Base-by-base conservation (phyloP, 2,113 vertebrate genomes). In the Agapornis roseicollis region DNA sequence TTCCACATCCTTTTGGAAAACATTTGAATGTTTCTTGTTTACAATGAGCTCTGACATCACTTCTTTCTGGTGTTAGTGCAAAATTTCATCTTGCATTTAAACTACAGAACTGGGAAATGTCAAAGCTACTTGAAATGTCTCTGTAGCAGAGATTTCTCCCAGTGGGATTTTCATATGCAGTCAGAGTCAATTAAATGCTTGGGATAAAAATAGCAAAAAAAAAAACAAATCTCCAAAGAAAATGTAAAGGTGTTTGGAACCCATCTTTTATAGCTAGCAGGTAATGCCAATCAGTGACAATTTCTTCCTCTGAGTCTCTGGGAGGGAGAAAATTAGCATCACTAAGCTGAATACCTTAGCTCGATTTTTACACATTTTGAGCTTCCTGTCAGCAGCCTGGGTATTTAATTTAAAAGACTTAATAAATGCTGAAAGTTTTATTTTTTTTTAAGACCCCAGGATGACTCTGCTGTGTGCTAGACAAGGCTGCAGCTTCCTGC, bases 361-460 rank as follows among this genome's bases (percentile, higher is more conserved):
- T 77, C 42, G 37, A 20, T 50, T 81, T 93, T 90, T 81, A 18
- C 14, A 86, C 29, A 37, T 80, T 94, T 79, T 81, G 29, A 78
- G 28, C 23, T 87, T 84, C 42, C 28, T 80, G 60, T 53, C 69
- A 92, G 55, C 17, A 49, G 41, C 35, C 17, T 83, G 47, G 29
- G 53, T 73, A 93, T 91, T 90, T 88, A 83, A 85, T 85, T 55
- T 88, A 28, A 82, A 92, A 86, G 24, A 65, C 25, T 64, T 80
- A 74, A 47, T 55, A 88, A 91, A 76, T 52, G 23, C 37, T 77
- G 37, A 74, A 37, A 2, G 6, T 33, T 80, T 83, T 65, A 65
- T 33, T 56, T 52, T 58, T 58, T 58, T n/a, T 33, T 0, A 19
- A 66, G 18, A 55, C 27, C 25, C 11, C 17, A 63, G 42, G 35